phyloP scores from a whole-genome alignment of 37 sponge, comb jelly and placozoan species.

The Spongilla lacustris region DNA sequence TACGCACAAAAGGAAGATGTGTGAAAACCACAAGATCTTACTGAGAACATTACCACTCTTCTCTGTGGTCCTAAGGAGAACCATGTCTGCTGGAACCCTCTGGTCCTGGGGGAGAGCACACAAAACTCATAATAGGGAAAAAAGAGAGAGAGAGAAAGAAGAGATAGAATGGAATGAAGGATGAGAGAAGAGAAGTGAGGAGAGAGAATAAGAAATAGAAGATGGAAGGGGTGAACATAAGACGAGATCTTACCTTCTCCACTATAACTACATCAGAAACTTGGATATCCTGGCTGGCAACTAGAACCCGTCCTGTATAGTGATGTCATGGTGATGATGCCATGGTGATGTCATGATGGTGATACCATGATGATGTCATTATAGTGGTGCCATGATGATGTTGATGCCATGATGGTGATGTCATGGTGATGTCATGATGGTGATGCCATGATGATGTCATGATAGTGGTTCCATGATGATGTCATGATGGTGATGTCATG shows the following conservation, averaged over 20 bases:
- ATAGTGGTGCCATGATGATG: no score
- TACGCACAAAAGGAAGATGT: conserved; percentile 5
- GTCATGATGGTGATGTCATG: no score
- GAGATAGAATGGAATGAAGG: no score
- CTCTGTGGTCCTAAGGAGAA: conserved; percentile 89
- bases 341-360: not conserved
- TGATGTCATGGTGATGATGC: not conserved
- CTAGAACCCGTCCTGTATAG: conserved; percentile 49
- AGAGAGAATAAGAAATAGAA: not conserved
- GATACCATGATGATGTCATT: no score
- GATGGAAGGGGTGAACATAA: not conserved
- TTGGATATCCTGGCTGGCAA: conserved; percentile 60
- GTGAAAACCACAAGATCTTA: not conserved
- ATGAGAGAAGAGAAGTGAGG: no score
- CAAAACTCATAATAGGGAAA: no score
- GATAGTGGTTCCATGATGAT: no score
- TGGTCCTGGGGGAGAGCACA: conserved; percentile 69
- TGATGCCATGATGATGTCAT: no score
- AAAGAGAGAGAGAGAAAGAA: not conserved
- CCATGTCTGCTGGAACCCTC: conserved; percentile 88
- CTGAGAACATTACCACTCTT: conserved; percentile 56
- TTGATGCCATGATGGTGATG: no score
- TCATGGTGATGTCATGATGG: no score
- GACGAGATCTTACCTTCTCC: conserved; percentile 69
- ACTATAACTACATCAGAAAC: conserved; percentile 82